Evolutionary conservation across 2,797 vertebrate species (phyloP), one percentile per base, ranked within the genome.

Genomic region (Hippopotamyrus pictus): DNA sequence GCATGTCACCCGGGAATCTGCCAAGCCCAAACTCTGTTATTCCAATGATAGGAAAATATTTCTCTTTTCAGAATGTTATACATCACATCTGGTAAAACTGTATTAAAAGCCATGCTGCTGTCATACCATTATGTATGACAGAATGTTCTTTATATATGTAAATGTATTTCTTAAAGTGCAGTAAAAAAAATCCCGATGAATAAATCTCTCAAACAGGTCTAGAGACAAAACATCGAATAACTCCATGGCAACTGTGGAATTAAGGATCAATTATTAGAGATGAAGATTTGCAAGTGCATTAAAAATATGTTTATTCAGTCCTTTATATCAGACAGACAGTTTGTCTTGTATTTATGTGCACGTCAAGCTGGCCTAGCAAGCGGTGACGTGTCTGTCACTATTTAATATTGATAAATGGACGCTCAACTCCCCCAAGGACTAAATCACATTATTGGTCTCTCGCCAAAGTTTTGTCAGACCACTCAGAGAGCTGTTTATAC

Each of bases 341-440:
- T 12, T 46, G 19, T 25, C 25, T 41, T 88, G 69, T 69, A 12
- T 59, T 91, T 88, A 91, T 90, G 88, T 37, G 48, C 53, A 91
- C 91, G 50, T 85, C 85, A 86, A 89, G 86, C 87, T 85, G 83
- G 46, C 87, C 44, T 89, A 59, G 83, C 86, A 90, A 88, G 89
- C 87, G 90, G 89, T 91, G 89, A 87, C 89, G 84, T 90, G 88
- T 90, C 87, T 90, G 90, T 92, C 54, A 91, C 91, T 90, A 90
- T 91, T 92, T 85, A 90, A 88, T 89, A 76, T 89, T 88, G 90
- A 90, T 90, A 73, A 90, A 90, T 89, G 65, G 93, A 92, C 89
- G 88, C 91, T 90, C 91, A n/a, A 54, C 89, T 90, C 88, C 88
- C 82, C 62, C 76, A 53, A 22, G 76, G 51, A 87, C 73, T 62